Evolutionary conservation across 2,888 invertebrate genomes (phyloP).

Genomic region (Xestoiulus laeticollis): DNA sequence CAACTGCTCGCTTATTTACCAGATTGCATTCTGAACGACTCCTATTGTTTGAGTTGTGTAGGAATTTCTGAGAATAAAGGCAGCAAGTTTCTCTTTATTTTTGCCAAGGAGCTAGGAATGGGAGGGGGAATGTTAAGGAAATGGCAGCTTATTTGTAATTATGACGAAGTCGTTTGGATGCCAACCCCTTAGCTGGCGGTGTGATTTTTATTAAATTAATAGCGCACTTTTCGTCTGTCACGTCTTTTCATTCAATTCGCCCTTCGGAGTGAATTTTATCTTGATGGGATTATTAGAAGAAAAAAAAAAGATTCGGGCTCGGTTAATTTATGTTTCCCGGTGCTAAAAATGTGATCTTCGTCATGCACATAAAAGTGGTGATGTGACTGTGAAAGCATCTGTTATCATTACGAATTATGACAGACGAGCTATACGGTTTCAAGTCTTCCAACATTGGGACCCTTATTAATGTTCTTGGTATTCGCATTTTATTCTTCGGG

Average conservation of each 20-base stretch:
- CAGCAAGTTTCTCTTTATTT: background rate
- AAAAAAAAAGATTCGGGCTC: background rate
- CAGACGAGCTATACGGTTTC: background rate
- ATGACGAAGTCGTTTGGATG: background rate
- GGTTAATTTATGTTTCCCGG: constrained; percentile 27
- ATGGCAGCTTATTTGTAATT: constrained; percentile 34
- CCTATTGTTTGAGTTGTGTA: background rate
- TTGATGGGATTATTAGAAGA: constrained; percentile 30
- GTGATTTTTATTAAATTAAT: constrained; percentile 37
- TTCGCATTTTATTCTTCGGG: background rate
- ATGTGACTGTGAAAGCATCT: background rate
- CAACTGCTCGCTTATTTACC: background rate
- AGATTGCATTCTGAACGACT: constrained; percentile 1
- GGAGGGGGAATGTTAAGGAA: background rate
- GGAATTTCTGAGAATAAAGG: background rate
- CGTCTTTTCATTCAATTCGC: background rate
- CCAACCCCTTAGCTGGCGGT: background rate
- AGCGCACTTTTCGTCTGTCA: background rate
- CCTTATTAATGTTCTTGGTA: background rate
- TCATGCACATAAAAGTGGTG: background rate
- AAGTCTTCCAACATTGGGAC: background rate
- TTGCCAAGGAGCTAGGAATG: background rate
- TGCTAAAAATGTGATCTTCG: constrained; percentile 20
- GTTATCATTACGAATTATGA: constrained; percentile 15
- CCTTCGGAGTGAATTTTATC: background rate